Evolutionary conservation across 2,797 vertebrate genomes (phyloP).

Genomic region (Enteromius treurensis): DNA sequence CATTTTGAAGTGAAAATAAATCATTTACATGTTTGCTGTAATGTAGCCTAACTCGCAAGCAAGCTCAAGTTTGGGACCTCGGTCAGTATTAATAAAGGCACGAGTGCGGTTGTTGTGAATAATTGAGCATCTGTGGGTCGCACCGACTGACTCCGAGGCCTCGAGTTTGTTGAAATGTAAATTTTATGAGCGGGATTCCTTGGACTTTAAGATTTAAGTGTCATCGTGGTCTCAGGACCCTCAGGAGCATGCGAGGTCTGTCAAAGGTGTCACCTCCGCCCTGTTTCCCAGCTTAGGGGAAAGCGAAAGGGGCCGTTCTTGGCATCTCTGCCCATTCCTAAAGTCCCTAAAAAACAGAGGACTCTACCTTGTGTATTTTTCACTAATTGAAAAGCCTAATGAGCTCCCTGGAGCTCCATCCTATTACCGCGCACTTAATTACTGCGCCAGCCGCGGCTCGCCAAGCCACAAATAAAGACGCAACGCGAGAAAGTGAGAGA

Average conservation of each 20-base stretch:
- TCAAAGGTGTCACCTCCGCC: slow-evolving; percentile 57
- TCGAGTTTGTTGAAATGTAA: not conserved
- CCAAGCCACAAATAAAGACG: slow-evolving; percentile 81
- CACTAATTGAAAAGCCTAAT: slow-evolving; percentile 90
- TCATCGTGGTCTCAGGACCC: not conserved
- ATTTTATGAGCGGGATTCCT: not conserved
- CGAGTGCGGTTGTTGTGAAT: not conserved
- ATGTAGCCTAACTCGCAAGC: not conserved
- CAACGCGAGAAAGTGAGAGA: slow-evolving; percentile 61
- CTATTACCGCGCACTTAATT: slow-evolving; percentile 83
- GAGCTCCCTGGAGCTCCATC: slow-evolving; percentile 87
- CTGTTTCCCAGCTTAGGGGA: slow-evolving; percentile 51
- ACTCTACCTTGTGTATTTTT: slow-evolving; percentile 81
- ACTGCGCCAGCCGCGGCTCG: slow-evolving; percentile 70
- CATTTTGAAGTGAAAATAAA: not conserved
- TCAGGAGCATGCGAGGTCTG: slow-evolving; percentile 20
- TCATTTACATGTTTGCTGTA: not conserved
- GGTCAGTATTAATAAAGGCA: not conserved
- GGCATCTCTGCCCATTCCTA: slow-evolving; percentile 72
- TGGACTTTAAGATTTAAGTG: not conserved
- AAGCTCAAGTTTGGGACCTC: not conserved
- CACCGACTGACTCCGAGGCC: not conserved
- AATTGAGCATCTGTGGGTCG: not conserved
- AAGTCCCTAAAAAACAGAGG: slow-evolving; percentile 76
- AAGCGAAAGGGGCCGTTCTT: slow-evolving; percentile 72